A percentile compares a stretch with the other conserved stretches of the same genome.
Conservation (phyloP, 2,797 vertebrate species). For the Sebastes itinus region DNA sequence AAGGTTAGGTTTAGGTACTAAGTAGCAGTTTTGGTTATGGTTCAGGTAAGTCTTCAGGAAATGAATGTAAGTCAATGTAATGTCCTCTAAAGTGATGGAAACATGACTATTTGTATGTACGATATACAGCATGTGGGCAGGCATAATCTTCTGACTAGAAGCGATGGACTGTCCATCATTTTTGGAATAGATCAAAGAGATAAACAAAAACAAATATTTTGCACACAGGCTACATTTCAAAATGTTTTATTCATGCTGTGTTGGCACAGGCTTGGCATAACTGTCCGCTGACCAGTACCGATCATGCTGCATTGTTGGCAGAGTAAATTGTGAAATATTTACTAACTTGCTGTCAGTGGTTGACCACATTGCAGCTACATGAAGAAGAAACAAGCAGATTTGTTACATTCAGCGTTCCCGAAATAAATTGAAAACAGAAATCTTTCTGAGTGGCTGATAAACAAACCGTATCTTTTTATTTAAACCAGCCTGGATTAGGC, state of each 20-base stretch:
- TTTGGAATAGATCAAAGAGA: background rate
- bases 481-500: constrained; percentile 1
- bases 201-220: constrained; percentile 5
- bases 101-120: background rate
- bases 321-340: constrained; percentile 45
- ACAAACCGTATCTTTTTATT: constrained; percentile 18
- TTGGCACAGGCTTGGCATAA: constrained; percentile 20
- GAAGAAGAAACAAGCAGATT: constrained; percentile 48
- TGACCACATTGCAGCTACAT: constrained; percentile 31
- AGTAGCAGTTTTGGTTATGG: too few relatives aligned
- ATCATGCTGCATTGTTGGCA: constrained; percentile 30
- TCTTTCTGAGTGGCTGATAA: constrained; percentile 6
- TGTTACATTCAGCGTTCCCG: background rate
- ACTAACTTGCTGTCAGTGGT: constrained; percentile 43
- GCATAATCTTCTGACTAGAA: background rate
- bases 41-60: too few relatives aligned
- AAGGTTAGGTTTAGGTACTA: too few relatives aligned
- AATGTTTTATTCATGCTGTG: constrained; percentile 16
- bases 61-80: too few relatives aligned
- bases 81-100: too few relatives aligned
- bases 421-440: constrained; percentile 38
- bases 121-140: background rate
- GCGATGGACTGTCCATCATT: background rate
- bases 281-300: constrained; percentile 19
- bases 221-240: constrained; percentile 1